These are phyloP conservation scores for Gambusia holbrooki DNA, from an alignment of 2,113 vertebrate species.

Conservation along the genomic window DNA sequence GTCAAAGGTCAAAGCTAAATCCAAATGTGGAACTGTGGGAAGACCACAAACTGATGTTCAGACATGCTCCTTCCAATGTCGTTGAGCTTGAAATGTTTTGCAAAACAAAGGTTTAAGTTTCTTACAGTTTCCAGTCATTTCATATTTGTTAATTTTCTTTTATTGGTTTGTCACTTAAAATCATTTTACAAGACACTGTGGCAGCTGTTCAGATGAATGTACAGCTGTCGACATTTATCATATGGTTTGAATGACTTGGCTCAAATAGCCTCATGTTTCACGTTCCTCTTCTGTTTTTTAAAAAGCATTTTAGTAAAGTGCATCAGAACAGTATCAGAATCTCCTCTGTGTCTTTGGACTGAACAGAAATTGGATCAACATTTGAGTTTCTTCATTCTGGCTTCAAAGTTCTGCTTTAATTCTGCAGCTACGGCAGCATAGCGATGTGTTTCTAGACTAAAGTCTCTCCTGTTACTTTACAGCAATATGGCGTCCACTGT, in stretches of 20 bases:
- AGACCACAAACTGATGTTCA: no score
- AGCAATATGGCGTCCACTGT: conserved; percentile 92
- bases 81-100: no score
- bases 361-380: neutral
- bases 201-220: no score
- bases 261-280: neutral
- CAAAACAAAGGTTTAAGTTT: no score
- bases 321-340: neutral
- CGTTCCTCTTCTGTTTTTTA: neutral
- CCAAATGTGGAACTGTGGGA: no score
- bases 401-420: neutral
- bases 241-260: neutral
- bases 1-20: no score
- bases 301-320: neutral
- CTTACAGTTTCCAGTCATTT: no score
- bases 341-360: neutral
- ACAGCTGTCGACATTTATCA: no score
- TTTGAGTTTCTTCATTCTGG: neutral
- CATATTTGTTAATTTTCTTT: no score
- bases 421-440: neutral
- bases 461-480: neutral
- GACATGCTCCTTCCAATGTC: no score
- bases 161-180: no score
- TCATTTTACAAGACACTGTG: no score
- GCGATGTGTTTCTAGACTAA: neutral